phyloP scores from a whole-genome alignment of 2,888 invertebrate species.

The Operophtera brumata region DNA sequence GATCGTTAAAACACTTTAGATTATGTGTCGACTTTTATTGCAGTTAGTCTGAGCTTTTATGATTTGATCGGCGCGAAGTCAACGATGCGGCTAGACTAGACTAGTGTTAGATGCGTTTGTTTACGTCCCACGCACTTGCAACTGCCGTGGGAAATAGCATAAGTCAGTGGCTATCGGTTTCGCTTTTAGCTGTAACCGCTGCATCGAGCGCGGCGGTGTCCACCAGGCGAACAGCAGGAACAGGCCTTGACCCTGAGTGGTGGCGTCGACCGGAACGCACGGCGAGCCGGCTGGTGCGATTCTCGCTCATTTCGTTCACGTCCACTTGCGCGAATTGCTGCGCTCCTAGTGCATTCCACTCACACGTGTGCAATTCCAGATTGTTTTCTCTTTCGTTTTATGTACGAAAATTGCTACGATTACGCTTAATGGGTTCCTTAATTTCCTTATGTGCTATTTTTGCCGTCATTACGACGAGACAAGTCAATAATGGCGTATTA shows the following conservation, averaged over 20 bases:
- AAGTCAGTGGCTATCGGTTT: constrained; percentile 57
- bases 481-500: constrained; percentile 20
- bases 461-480: constrained; percentile 20
- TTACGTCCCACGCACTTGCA: constrained; percentile 29
- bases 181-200: constrained; percentile 70
- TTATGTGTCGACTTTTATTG: constrained; percentile 52
- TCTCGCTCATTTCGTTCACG: constrained; percentile 45
- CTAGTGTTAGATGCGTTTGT: constrained; percentile 29
- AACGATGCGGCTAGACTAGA: constrained; percentile 23
- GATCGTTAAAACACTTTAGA: constrained; percentile 47
- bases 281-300: constrained; percentile 68
- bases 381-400: constrained; percentile 64
- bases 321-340: constrained; percentile 56
- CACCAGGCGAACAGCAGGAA: constrained; percentile 70
- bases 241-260: constrained; percentile 80
- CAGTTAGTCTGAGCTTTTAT: constrained; percentile 37
- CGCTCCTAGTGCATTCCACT: constrained; percentile 69
- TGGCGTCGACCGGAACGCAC: constrained; percentile 80
- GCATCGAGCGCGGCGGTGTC: constrained; percentile 50
- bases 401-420: constrained; percentile 49
- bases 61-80: constrained; percentile 33
- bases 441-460: constrained; percentile 22
- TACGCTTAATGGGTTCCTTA: constrained; percentile 38
- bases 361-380: constrained; percentile 64
- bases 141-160: constrained; percentile 43